Percentiles rank a stretch among this genome's conserved stretches.
phyloP scores from a whole-genome alignment of 2,888 invertebrate genomes.

The Apotomis betuletana region DNA sequence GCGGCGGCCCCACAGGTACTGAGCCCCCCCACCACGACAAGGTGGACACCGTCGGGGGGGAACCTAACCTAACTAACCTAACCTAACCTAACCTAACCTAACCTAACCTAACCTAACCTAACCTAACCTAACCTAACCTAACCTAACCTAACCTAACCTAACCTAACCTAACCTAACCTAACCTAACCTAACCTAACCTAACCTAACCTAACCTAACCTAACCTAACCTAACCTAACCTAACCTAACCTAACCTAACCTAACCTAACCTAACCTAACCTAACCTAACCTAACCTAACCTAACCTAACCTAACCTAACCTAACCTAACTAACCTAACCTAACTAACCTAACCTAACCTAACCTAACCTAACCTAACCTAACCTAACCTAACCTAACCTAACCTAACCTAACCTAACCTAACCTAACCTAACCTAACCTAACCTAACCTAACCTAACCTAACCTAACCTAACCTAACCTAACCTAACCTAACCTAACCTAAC shows the following conservation, averaged over 20 bases:
- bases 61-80: slow-evolving; percentile 27
- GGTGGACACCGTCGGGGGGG: too few species aligned
- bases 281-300: slow-evolving; percentile 13
- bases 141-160: slow-evolving; percentile 28
- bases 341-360: slow-evolving; percentile 13
- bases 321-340: slow-evolving; percentile 13
- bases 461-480: slow-evolving; percentile 13
- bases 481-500: slow-evolving; percentile 2
- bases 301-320: slow-evolving; percentile 13
- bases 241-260: slow-evolving; percentile 13
- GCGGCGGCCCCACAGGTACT: too few species aligned
- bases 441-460: slow-evolving; percentile 13
- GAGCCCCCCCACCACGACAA: too few species aligned
- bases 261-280: slow-evolving; percentile 13
- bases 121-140: slow-evolving; percentile 16
- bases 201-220: slow-evolving; percentile 24
- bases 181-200: slow-evolving; percentile 25
- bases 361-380: slow-evolving; percentile 13
- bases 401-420: slow-evolving; percentile 13
- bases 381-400: slow-evolving; percentile 13
- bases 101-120: slow-evolving; percentile 34
- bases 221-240: slow-evolving; percentile 13
- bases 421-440: slow-evolving; percentile 13
- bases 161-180: slow-evolving; percentile 29
- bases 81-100: slow-evolving; percentile 37